Base-by-base conservation (phyloP, 2,888 invertebrate species). In the Hermaeophaga mercurialis region DNA sequence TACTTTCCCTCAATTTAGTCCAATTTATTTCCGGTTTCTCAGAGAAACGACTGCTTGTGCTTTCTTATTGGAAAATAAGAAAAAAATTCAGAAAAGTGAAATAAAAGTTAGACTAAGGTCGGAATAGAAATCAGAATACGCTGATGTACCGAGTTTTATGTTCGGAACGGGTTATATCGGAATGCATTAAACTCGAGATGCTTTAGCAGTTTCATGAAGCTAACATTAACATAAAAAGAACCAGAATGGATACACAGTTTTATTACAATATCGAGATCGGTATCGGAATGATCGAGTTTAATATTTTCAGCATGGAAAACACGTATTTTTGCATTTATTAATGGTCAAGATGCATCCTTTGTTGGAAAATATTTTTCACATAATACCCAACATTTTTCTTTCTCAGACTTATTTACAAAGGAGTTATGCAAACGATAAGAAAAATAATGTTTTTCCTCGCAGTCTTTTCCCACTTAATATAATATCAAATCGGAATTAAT, bases 131-230 rank as follows among this genome's bases (percentile, higher is more conserved):
- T 41, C 41, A 41, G 41, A 41, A 22, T 22, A 12, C 24, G 41
- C 41, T 41, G 41, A 41, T 41, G 24, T 41, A 41, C 17, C 24
- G 24, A 41, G 41, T 41, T 41, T 41, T 41, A 41, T 41, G 41
- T 41, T n/a, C 14, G 12, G 41, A 22, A 41, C 24, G 41, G 41
- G 41, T 41, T 9, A 41, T 41, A 41, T 41, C 22, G 41, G 24
- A 41, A 41, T 22, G 24, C 24, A 41, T 41, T 41, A 41, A 41
- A 41, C 17, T 41, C 12, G 22, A 41, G 24, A 22, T 41, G 41
- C 11, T 22, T 41, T 22, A 5, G 22, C 14, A 41, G 11, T 39
- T 39, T 19, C 39, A 17, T 18, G 39, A 1, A 17, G n/a, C 14
- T 14, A 18, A 19, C 18, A 39, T 39, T 39, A 19, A 19, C 39